Evolutionary conservation across 2,113 vertebrate genomes (phyloP).

Genomic region (Salvelinus namaycush): DNA sequence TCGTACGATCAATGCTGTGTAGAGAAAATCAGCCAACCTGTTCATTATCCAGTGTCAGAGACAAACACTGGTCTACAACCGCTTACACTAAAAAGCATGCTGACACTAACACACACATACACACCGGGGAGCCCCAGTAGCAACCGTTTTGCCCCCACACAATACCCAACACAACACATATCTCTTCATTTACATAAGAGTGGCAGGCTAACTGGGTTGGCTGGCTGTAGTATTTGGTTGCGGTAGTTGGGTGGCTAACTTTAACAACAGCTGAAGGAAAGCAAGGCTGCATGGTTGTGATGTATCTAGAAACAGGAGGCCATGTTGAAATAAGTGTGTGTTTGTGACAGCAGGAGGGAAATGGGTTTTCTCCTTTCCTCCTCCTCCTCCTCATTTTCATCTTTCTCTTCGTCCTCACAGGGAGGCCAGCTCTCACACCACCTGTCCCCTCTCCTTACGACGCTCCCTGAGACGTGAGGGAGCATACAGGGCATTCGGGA

Average conservation of each 20-base stretch:
- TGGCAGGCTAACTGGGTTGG: background rate
- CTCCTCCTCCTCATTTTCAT: slow-evolving; percentile 24
- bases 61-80: slow-evolving; percentile 4
- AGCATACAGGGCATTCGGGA: background rate
- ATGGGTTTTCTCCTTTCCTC: slow-evolving; percentile 43
- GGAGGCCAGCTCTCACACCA: slow-evolving; percentile 46
- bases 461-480: slow-evolving; percentile 2
- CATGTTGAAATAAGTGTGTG: slow-evolving; percentile 44
- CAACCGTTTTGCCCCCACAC: background rate
- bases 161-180: too few species aligned
- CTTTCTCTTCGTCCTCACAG: slow-evolving; percentile 40
- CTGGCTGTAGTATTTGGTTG: background rate
- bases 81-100: background rate
- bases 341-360: slow-evolving; percentile 55
- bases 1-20: slow-evolving; percentile 57
- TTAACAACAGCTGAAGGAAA: slow-evolving; percentile 24
- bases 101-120: too few species aligned
- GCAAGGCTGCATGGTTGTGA: background rate
- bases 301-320: slow-evolving; percentile 8
- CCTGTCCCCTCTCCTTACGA: slow-evolving; percentile 46
- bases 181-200: background rate
- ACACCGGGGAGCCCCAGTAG: too few species aligned
- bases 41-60: slow-evolving; percentile 61
- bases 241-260: too few species aligned
- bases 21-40: slow-evolving; percentile 45